phyloP scores from a whole-genome alignment of 2,797 vertebrate genomes.

The Esox lucius region DNA sequence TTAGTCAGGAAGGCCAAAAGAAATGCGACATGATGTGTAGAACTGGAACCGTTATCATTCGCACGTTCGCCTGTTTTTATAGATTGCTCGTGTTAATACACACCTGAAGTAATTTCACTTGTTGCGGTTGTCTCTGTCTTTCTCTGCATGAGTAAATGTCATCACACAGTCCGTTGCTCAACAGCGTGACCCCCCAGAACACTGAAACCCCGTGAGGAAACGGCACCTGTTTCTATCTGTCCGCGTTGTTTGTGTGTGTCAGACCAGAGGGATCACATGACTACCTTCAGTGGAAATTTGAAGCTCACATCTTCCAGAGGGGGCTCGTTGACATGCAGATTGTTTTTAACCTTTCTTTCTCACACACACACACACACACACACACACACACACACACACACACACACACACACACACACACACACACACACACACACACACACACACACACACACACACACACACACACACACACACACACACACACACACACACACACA shows the following conservation, averaged over 20 bases:
- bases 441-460: not conserved
- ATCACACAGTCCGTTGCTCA: not conserved
- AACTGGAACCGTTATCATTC: no score
- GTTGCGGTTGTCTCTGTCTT: no score
- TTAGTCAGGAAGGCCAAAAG: no score
- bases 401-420: not conserved
- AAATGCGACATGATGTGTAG: no score
- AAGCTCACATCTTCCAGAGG: not conserved
- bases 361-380: not conserved
- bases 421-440: not conserved
- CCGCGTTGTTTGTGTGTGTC: not conserved
- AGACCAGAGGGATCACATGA: conserved; percentile 1
- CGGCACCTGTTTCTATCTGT: conserved; percentile 35
- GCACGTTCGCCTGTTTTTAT: no score
- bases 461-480: not conserved
- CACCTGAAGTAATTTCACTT: no score
- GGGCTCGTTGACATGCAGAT: conserved; percentile 22
- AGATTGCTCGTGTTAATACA: no score
- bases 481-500: not conserved
- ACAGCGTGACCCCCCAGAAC: not conserved
- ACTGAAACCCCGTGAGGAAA: conserved; percentile 13
- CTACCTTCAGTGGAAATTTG: not conserved
- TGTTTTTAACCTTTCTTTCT: conserved; percentile 34
- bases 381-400: not conserved
- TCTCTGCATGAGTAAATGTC: no score